These are phyloP conservation scores for Hydroisotoma schaefferi DNA, from an alignment of 2,888 invertebrate species.

Conservation along the genomic window DNA sequence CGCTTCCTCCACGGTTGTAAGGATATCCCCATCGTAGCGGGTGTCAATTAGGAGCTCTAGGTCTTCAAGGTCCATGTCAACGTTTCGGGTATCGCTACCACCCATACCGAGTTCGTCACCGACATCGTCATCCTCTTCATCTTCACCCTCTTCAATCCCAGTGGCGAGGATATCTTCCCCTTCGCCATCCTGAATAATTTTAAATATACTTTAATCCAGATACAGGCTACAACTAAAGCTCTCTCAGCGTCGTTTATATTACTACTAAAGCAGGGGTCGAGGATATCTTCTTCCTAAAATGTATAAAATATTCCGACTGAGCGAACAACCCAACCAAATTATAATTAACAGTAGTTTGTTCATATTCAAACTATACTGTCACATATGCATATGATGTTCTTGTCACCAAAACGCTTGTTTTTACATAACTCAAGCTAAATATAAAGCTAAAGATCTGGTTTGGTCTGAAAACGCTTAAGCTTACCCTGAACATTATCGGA, in stretches of 20 bases:
- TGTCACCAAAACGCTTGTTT: too few relatives aligned
- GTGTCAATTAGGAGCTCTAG: slow-evolving; percentile 57
- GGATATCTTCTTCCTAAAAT: not conserved
- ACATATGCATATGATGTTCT: too few relatives aligned
- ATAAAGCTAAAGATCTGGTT: too few relatives aligned
- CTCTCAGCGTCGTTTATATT: not conserved
- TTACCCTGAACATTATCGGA: too few relatives aligned
- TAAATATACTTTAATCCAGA: not conserved
- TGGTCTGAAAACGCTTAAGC: too few relatives aligned
- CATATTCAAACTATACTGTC: too few relatives aligned
- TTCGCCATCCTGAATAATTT: slow-evolving; percentile 61
- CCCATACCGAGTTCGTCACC: slow-evolving; percentile 34
- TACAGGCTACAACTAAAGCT: not conserved
- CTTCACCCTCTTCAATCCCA: slow-evolving; percentile 35
- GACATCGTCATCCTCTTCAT: slow-evolving; percentile 36
- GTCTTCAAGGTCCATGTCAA: slow-evolving; percentile 65
- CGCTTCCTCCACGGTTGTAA: slow-evolving; percentile 67
- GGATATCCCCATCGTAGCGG: slow-evolving; percentile 58
- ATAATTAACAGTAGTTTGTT: not conserved
- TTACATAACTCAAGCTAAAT: too few relatives aligned
- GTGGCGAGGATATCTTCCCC: slow-evolving; percentile 39
- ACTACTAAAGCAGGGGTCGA: not conserved
- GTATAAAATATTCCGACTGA: not conserved
- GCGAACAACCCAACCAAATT: not conserved
- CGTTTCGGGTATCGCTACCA: slow-evolving; percentile 55